These are phyloP conservation scores for Cyprinella venusta DNA, from an alignment of 2,797 vertebrate genomes.

Conservation along the genomic window DNA sequence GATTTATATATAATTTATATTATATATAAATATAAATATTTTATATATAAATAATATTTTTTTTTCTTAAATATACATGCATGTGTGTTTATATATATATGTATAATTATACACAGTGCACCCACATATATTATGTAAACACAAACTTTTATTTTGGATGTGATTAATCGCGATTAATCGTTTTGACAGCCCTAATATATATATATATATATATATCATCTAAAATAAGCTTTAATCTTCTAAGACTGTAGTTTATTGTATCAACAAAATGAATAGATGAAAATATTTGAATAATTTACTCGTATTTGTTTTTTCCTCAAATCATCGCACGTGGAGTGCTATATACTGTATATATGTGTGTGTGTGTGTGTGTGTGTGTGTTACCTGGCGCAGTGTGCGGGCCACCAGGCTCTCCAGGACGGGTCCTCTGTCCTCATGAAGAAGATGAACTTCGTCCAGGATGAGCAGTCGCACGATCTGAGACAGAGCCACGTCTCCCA, in stretches of 20 bases:
- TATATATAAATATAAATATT: too few species aligned
- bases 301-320: neutral
- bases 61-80: too few species aligned
- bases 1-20: too few species aligned
- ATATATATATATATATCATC: too few species aligned
- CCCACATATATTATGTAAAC: too few species aligned
- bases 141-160: too few species aligned
- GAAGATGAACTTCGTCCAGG: slow-evolving; percentile 95
- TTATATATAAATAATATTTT: too few species aligned
- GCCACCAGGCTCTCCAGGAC: slow-evolving; percentile 98
- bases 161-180: too few species aligned
- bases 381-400: slow-evolving; percentile 93
- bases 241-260: neutral
- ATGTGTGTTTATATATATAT: too few species aligned
- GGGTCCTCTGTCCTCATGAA: slow-evolving; percentile 96
- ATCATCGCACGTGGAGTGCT: neutral
- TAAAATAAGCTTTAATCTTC: neutral
- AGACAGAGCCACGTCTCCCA: slow-evolving; percentile 94
- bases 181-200: too few species aligned
- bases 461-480: slow-evolving; percentile 95
- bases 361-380: neutral
- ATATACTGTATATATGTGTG: too few species aligned
- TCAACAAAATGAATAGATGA: neutral
- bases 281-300: neutral
- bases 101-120: too few species aligned